Evolutionary conservation across 2,113 vertebrate genomes (phyloP).

Genomic region (Chionomys nivalis): DNA sequence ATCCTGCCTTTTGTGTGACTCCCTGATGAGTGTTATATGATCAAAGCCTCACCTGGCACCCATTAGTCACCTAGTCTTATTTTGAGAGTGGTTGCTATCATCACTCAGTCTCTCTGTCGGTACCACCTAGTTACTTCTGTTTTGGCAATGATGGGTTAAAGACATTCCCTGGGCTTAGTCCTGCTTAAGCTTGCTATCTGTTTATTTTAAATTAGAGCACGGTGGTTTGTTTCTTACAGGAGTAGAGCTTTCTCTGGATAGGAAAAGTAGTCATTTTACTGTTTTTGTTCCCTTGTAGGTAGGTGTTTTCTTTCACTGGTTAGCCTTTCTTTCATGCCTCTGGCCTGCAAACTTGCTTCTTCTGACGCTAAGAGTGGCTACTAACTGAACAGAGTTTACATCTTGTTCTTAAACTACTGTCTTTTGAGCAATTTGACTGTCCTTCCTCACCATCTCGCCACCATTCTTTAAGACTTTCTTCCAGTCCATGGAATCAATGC

Average conservation of each 20-base stretch:
- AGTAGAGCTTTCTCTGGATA: slow-evolving; percentile 36
- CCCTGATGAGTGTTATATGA: slow-evolving; percentile 38
- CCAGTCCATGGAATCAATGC: not conserved
- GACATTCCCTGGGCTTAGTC: slow-evolving; percentile 70
- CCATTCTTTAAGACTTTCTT: slow-evolving; percentile 11
- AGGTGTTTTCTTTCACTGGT: not conserved
- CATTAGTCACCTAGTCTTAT: slow-evolving; percentile 77
- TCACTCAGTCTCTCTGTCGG: slow-evolving; percentile 58
- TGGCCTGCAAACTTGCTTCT: not conserved
- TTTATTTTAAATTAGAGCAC: slow-evolving; percentile 60
- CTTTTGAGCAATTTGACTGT: not conserved
- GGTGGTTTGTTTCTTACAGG: slow-evolving; percentile 35
- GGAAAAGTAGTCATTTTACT: slow-evolving; percentile 6
- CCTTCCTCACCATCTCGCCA: not conserved
- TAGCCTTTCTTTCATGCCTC: not conserved
- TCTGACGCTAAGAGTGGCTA: not conserved
- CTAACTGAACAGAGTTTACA: not conserved
- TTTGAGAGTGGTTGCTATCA: slow-evolving; percentile 71
- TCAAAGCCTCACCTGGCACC: slow-evolving; percentile 66
- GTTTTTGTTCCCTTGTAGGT: not conserved
- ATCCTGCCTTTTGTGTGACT: slow-evolving; percentile 67
- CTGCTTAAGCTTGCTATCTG: slow-evolving; percentile 71
- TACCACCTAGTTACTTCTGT: slow-evolving; percentile 74
- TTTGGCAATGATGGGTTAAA: slow-evolving; percentile 79
- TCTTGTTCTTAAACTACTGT: slow-evolving; percentile 43